Conservation (phyloP, 2,888 invertebrate genomes). For the Apamea epomidion region DNA sequence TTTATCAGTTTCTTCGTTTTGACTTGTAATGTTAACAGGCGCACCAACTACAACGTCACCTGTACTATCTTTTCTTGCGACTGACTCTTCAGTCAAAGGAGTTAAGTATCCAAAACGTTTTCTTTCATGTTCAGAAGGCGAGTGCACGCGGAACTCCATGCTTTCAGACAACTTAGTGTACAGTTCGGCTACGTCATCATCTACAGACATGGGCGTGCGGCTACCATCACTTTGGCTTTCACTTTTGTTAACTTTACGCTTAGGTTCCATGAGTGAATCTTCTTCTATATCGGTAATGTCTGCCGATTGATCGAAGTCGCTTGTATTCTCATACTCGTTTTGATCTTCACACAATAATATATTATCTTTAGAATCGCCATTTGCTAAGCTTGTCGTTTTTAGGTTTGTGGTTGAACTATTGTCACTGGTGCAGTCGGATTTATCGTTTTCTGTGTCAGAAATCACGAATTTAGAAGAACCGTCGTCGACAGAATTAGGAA, state of each 20-base stretch:
- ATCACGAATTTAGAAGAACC: conserved; percentile 75
- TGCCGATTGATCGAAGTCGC: conserved; percentile 72
- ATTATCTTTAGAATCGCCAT: conserved; percentile 72
- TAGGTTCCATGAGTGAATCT: conserved; percentile 80
- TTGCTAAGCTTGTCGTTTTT: conserved; percentile 67
- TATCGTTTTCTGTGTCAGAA: conserved; percentile 73
- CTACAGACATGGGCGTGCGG: conserved; percentile 76
- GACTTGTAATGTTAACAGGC: conserved; percentile 37
- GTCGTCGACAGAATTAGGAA: conserved; percentile 71
- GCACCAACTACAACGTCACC: conserved; percentile 72
- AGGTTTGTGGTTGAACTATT: conserved; percentile 64
- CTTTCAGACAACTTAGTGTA: conserved; percentile 79
- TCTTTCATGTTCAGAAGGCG: conserved; percentile 66
- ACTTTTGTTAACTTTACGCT: conserved; percentile 50
- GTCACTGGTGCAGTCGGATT: conserved; percentile 65
- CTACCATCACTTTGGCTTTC: conserved; percentile 72
- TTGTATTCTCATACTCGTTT: conserved; percentile 70
- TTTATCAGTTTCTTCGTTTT: conserved; percentile 64
- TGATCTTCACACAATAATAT: conserved; percentile 61
- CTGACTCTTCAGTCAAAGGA: conserved; percentile 85
- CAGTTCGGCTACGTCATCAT: conserved; percentile 81
- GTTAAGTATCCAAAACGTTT: conserved; percentile 75
- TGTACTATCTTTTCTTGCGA: conserved; percentile 76
- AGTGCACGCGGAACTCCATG: conserved; percentile 68
- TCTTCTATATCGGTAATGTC: conserved; percentile 78